These are phyloP conservation scores for Apotomis betuletana DNA, from an alignment of 2,888 invertebrate genomes.

Conservation along the genomic window DNA sequence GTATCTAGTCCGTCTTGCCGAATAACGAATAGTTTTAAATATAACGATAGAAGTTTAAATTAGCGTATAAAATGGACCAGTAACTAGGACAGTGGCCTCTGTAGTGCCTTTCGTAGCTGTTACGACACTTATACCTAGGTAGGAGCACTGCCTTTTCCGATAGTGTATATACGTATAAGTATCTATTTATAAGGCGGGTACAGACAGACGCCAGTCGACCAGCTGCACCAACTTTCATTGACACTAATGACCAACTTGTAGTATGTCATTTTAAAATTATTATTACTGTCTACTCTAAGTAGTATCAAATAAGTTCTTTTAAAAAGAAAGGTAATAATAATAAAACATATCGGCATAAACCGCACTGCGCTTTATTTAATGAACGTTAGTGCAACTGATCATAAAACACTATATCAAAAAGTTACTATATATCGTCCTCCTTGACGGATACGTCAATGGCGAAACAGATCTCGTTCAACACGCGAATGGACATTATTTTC, in stretches of 20 bases:
- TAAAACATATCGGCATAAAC: too few relatives aligned
- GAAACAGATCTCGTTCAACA: background rate
- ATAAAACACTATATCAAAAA: constrained; percentile 50
- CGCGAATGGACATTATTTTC: background rate
- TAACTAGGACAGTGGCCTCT: constrained; percentile 76
- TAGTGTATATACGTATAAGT: constrained; percentile 33
- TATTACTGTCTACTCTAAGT: background rate
- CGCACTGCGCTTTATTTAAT: background rate
- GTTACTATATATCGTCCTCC: constrained; percentile 40
- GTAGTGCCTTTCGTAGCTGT: constrained; percentile 74
- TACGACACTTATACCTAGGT: constrained; percentile 48
- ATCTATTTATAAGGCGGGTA: constrained; percentile 32
- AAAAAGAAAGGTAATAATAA: too few relatives aligned
- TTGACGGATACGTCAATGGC: too few relatives aligned
- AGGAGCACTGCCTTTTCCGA: constrained; percentile 66
- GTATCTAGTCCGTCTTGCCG: constrained; percentile 32
- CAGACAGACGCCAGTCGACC: background rate
- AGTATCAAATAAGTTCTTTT: too few relatives aligned
- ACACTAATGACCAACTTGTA: background rate
- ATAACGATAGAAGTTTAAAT: constrained; percentile 38
- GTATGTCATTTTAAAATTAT: background rate
- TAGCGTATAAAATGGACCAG: constrained; percentile 70
- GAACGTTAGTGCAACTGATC: background rate
- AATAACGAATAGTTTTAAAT: constrained; percentile 37
- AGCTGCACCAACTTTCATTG: background rate